Evolutionary conservation across 2,113 vertebrate genomes (phyloP).

Genomic region (Thalassoma bifasciatum): DNA sequence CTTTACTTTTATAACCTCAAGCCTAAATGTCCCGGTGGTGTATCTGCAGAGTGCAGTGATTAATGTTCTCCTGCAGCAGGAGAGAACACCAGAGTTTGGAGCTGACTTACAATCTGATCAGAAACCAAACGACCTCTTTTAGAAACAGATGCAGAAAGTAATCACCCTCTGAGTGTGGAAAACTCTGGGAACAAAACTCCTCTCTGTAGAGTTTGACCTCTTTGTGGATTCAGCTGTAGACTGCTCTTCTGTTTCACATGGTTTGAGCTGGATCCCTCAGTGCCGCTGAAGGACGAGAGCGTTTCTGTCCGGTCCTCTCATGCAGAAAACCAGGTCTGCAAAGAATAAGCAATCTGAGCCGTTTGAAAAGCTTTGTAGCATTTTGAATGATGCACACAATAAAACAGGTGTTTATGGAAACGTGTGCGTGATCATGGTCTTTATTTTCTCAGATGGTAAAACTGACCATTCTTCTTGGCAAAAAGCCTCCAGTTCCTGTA

Average conservation of each 20-base stretch:
- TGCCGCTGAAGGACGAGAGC: no score
- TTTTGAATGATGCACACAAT: no score
- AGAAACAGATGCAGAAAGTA: background rate
- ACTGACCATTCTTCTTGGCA: no score
- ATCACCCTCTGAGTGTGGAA: no score
- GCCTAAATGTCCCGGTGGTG: background rate
- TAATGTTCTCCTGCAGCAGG: background rate
- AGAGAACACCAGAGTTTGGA: background rate
- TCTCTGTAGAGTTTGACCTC: background rate
- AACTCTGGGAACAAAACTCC: background rate
- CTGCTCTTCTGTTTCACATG: background rate
- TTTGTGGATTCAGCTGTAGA: background rate
- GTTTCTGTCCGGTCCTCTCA: no score
- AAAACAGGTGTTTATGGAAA: no score
- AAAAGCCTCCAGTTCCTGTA: no score
- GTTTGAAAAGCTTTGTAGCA: no score
- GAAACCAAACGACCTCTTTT: background rate
- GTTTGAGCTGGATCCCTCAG: background rate
- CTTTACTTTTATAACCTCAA: background rate
- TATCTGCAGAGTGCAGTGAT: background rate
- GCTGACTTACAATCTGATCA: background rate
- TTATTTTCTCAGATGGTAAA: no score
- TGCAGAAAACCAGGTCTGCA: no score
- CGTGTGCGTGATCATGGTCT: no score
- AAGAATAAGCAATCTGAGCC: no score